Evolutionary conservation across 2,888 invertebrate genomes (phyloP), one percentile per base, ranked within the genome.

Genomic region (Tridacna crocea): DNA sequence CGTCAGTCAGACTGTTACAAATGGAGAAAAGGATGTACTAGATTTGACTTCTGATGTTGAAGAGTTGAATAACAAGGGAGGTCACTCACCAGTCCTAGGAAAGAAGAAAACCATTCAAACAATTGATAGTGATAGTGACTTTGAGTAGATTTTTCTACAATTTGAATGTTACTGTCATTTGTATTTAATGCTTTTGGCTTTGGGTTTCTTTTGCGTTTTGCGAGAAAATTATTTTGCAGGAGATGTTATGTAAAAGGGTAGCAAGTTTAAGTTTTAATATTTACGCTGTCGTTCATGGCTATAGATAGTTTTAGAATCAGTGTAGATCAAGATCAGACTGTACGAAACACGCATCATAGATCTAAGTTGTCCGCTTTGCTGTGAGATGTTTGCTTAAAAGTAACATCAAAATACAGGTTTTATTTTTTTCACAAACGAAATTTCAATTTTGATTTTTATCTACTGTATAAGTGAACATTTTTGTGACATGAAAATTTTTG

Each of bases 41-140:
- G 72, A 51, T 66, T 22, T 48, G 1, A 47, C 47, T 46, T 70
- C 27, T 6, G 66, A 55, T 17, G 0, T 0, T 36, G 72, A 47
- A 48, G 65, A 78, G 72, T 24, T 26, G 60, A 22, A 11, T 12
- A 47, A 19, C 3, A 27, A 55, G 58, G 61, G 63, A 24, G 46
- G 51, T 65, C 58, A 70, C 12, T 75, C 68, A 13, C 48, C 75
- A 60, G 60, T 65, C 27, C 15, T 75, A 15, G 70, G 75, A n/a
- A 58, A 26, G 19, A 47, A 68, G 22, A 74, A 65, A 26, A 61
- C 51, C 27, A 46, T 80, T 26, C 72, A 72, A 58, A 46, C 76
- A 3, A 46, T 68, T 22, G 76, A 76, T 46, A 55, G 66, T 76
- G 76, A 76, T n/a, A 68, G 76, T 76, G 76, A 76, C 46, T 76